Conservation (phyloP, 2,888 invertebrate species). For the Sphaerophoria taeniata region DNA sequence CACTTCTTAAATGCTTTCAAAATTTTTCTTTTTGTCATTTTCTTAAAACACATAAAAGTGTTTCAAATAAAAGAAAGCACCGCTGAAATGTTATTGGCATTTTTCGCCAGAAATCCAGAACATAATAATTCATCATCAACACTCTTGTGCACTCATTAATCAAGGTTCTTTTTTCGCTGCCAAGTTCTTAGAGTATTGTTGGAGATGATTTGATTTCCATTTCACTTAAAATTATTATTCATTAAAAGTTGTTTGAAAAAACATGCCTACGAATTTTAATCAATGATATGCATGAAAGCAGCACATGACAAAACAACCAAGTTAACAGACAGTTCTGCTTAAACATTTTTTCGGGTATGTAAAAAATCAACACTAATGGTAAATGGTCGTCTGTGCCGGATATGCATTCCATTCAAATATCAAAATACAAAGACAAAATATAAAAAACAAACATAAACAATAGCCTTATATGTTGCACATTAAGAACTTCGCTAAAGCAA, state of each 20-base stretch:
- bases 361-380: conserved; percentile 43
- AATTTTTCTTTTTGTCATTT: background rate
- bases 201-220: conserved; percentile 2
- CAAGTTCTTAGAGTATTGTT: conserved; percentile 32
- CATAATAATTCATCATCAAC: conserved; percentile 12
- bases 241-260: conserved; percentile 16
- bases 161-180: conserved; percentile 54
- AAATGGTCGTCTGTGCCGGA: conserved; percentile 65
- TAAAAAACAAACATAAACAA: conserved; percentile 33
- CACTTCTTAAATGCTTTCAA: conserved; percentile 12
- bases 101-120: conserved; percentile 30
- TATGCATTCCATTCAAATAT: conserved; percentile 65
- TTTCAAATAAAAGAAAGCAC: background rate
- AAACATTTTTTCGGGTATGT: background rate
- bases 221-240: conserved; percentile 18
- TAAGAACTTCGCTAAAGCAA: conserved; percentile 24
- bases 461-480: conserved; percentile 46
- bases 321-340: conserved; percentile 45
- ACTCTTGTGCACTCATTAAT: conserved; percentile 17
- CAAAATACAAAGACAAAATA: conserved; percentile 29
- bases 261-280: conserved; percentile 60
- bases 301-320: conserved; percentile 33
- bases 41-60: background rate
- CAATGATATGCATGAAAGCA: conserved; percentile 54
- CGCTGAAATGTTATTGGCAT: background rate